Evolutionary conservation across 2,888 invertebrate genomes (phyloP), one percentile per base, ranked within the genome.

Genomic region (Azorinus chamasolen): DNA sequence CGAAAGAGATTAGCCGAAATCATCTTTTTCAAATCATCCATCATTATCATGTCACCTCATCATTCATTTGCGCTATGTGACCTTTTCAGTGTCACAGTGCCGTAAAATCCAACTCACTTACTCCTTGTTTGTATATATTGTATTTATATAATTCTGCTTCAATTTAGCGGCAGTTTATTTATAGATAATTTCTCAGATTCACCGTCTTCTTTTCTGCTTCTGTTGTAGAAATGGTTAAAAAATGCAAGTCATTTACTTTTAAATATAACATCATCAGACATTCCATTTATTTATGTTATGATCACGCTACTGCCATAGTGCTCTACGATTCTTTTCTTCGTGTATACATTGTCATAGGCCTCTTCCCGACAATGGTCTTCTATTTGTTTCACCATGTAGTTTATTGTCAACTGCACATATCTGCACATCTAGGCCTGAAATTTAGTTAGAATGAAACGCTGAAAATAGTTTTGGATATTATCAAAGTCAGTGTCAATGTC

Each of bases 81-180:
- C n/a, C n/a, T n/a, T n/a, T n/a, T n/a, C n/a, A n/a, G n/a, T n/a
- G n/a, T n/a, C n/a, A n/a, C n/a, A n/a, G n/a, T n/a, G n/a, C n/a
- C n/a, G n/a, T n/a, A n/a, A n/a, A n/a, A n/a, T n/a, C n/a, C n/a
- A n/a, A n/a, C n/a, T n/a, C n/a, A n/a, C n/a, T n/a, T n/a, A n/a
- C n/a, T 57, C 58, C 24, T 41, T 61, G 6, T 22, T 4, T 3
- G 14, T 18, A 1, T 46, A 14, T 2, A 85, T n/a, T 27, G 32
- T 78, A n/a, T n/a, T 79, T 10, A 79, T 83, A 32, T 86, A 85
- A 57, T 27, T 50, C 43, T 59, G 64, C 16, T 84, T 84, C 8
- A 86, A 62, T 43, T 79, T 71, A 27, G 74, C 83, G 27, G 83
- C 85, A 22, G 80, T 59, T 57, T 73, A 57, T 10, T 77, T 2